Evolutionary conservation across 1,140 invertebrate species (phyloP).

Genomic region (Brachionus rotundiformis): DNA sequence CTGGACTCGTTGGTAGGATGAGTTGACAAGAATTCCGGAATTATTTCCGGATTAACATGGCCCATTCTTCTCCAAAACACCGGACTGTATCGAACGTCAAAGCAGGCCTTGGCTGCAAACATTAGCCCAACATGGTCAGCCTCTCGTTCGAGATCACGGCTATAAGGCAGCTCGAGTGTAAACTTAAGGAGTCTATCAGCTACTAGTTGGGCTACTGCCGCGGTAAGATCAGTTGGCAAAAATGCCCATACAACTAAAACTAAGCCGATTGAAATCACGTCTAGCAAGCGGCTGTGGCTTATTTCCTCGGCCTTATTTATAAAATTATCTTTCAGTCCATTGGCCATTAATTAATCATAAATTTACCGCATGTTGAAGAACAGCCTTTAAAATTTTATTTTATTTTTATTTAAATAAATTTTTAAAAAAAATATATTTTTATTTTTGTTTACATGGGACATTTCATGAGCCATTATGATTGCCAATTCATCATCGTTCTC

Average conservation of each 20-base stretch:
- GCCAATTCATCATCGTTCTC: slow-evolving; percentile 70
- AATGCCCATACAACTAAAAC: slow-evolving; percentile 21
- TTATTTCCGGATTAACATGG: slow-evolving; percentile 54
- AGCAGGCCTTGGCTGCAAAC: slow-evolving; percentile 72
- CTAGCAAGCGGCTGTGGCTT: slow-evolving; percentile 27
- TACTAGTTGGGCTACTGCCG: not conserved
- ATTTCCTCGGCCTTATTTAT: slow-evolving; percentile 47
- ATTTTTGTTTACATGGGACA: slow-evolving; percentile 71
- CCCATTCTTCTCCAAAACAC: slow-evolving; percentile 70
- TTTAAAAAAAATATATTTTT: not conserved
- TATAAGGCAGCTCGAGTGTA: slow-evolving; percentile 68
- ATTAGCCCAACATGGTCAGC: slow-evolving; percentile 70
- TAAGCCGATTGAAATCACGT: slow-evolving; percentile 10
- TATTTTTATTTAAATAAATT: no score
- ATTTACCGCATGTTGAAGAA: slow-evolving; percentile 39
- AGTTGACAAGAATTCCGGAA: slow-evolving; percentile 68
- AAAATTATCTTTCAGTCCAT: not conserved
- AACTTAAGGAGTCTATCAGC: slow-evolving; percentile 56
- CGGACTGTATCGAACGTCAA: slow-evolving; percentile 69
- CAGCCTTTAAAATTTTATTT: not conserved
- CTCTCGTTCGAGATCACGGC: slow-evolving; percentile 69
- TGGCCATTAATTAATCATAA: not conserved
- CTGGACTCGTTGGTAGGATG: slow-evolving; percentile 69
- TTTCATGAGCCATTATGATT: slow-evolving; percentile 70
- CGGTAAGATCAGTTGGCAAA: slow-evolving; percentile 35